Percentiles rank a stretch among this genome's conserved stretches.
These are phyloP conservation scores for Sycobia sp. DNA, from an alignment of 1,140 invertebrate species.

Conservation along the genomic window DNA sequence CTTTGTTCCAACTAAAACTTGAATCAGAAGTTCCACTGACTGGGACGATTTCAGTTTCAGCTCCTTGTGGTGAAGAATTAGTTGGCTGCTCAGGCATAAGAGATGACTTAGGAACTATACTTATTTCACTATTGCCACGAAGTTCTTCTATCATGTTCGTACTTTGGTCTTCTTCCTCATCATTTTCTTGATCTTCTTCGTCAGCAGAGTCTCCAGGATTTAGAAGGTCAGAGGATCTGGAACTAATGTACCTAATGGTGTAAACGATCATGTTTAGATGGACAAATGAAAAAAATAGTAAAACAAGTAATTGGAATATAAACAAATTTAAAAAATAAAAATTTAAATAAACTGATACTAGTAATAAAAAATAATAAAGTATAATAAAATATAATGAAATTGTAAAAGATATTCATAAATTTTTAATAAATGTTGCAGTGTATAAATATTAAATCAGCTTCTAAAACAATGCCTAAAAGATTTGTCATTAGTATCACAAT, in stretches of 20 bases:
- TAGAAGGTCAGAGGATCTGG: conserved; percentile 41
- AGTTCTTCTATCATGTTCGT: conserved; percentile 26
- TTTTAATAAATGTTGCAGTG: no score
- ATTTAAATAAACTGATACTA: neutral
- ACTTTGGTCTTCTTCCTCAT: conserved; percentile 30
- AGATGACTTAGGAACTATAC: conserved; percentile 47
- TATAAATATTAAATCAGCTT: no score
- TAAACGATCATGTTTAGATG: conserved; percentile 28
- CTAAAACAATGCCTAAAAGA: no score
- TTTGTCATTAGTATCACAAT: no score
- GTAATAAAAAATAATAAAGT: neutral
- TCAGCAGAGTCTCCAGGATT: conserved; percentile 20
- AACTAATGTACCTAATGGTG: conserved; percentile 38
- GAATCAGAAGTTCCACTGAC: conserved; percentile 14
- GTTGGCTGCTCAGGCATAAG: conserved; percentile 25
- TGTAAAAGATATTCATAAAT: no score
- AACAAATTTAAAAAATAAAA: neutral
- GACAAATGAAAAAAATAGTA: conserved; percentile 19
- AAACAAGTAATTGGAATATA: no score
- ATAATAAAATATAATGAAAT: no score
- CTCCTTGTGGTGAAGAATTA: neutral
- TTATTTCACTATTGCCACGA: conserved; percentile 45
- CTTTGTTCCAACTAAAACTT: conserved; percentile 50
- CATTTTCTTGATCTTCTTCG: conserved; percentile 15
- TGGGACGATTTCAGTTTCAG: conserved; percentile 28